phyloP scores from a whole-genome alignment of 2,888 invertebrate species.

The Rhyacophila evoluta region DNA sequence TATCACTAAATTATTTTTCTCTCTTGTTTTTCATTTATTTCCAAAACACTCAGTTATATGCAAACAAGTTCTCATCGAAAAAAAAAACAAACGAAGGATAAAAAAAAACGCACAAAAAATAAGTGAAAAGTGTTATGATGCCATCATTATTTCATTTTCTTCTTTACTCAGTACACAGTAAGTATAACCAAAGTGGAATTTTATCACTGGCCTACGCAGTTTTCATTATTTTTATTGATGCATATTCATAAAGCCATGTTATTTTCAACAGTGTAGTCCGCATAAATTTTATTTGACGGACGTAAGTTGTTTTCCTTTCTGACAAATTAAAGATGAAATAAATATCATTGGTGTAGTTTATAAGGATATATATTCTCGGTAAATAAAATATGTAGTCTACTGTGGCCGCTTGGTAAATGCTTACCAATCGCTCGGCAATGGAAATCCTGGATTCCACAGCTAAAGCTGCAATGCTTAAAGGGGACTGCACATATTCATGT shows the following conservation, averaged over 20 bases:
- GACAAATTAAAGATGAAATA: no score
- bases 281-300: no score
- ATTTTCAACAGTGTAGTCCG: neutral
- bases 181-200: slow-evolving; percentile 26
- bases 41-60: neutral
- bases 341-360: no score
- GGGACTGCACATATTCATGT: no score
- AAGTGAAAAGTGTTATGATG: slow-evolving; percentile 13
- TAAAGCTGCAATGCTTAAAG: no score
- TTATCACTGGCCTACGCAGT: slow-evolving; percentile 23
- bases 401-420: no score
- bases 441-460: no score
- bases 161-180: slow-evolving; percentile 23
- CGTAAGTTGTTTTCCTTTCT: no score
- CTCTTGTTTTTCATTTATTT: neutral
- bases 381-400: no score
- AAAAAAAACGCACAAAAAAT: neutral
- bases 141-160: slow-evolving; percentile 27
- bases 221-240: slow-evolving; percentile 21
- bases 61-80: neutral
- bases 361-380: no score
- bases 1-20: no score
- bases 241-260: slow-evolving; percentile 33
- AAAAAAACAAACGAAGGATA: neutral
- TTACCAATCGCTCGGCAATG: no score